Evolutionary conservation across 2,888 invertebrate genomes (phyloP).

Genomic region (Atherix ibis): DNA sequence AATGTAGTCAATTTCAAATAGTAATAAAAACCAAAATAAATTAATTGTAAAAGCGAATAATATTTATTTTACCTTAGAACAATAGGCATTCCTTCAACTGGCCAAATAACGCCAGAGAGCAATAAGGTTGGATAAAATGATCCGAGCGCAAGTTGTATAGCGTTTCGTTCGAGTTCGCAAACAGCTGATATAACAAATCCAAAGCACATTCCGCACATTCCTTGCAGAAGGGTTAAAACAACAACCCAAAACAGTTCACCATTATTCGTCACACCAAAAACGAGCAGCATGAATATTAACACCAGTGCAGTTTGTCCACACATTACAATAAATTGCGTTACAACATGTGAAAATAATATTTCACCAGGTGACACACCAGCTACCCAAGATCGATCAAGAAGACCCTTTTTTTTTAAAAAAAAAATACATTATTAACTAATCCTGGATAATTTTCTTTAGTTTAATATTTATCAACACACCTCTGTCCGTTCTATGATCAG

Average conservation of each 20-base stretch:
- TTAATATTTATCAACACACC: too few relatives aligned
- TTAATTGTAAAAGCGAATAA: background rate
- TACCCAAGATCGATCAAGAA: slow-evolving; percentile 84
- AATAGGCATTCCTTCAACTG: slow-evolving; percentile 87
- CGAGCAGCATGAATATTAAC: slow-evolving; percentile 78
- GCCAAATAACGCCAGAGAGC: slow-evolving; percentile 91
- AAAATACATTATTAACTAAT: too few relatives aligned
- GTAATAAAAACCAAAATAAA: background rate
- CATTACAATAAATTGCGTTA: slow-evolving; percentile 91
- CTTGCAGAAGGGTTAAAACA: slow-evolving; percentile 73
- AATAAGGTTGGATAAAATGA: slow-evolving; percentile 89
- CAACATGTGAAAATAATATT: slow-evolving; percentile 83
- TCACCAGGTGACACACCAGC: slow-evolving; percentile 85
- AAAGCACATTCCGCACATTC: slow-evolving; percentile 91
- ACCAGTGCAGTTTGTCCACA: slow-evolving; percentile 84
- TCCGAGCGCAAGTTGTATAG: slow-evolving; percentile 82
- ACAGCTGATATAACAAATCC: slow-evolving; percentile 88
- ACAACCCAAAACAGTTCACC: slow-evolving; percentile 77
- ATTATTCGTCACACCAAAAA: slow-evolving; percentile 78
- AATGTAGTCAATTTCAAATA: background rate
- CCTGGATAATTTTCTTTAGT: too few relatives aligned
- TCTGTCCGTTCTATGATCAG: slow-evolving; percentile 83
- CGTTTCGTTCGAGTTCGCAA: slow-evolving; percentile 81
- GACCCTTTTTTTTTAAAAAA: too few relatives aligned
- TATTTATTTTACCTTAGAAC: slow-evolving; percentile 40